Base-by-base conservation (phyloP, 92 coral and sea anemone species). In the Anthopleura xanthogrammica region DNA sequence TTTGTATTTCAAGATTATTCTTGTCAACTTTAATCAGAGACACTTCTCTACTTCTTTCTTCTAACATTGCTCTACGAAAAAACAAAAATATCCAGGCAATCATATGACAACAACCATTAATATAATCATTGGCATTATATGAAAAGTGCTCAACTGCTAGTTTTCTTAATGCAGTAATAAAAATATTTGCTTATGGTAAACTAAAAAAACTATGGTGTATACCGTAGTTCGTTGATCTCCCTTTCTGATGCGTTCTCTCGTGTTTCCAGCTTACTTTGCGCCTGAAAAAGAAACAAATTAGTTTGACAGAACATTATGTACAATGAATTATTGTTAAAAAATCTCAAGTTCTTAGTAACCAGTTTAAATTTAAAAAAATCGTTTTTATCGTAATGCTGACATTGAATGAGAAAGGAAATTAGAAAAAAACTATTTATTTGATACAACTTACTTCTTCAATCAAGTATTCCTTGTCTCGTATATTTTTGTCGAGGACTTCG, bases 31-130 rank as follows among this genome's bases (percentile, higher is more conserved):
- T 91, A 50, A 80, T 50, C 50, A 79, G 82, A n/a, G 87, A 87
- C 55, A 92, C 76, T 57, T 93, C 95, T 81, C 83, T 81, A 86
- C 77, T 88, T 72, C 79, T 89, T 52, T 81, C 97, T 14, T 81
- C 90, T 1, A 88, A 76, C 84, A 88, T 87, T 6, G 68, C 75
- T 55, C 94, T 93, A 71, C 24, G 72, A 78, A 70, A 19, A 50
- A 77, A 46, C 5, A 5, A 5, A 46, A 5, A 46, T 43, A 43
- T 46, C 5, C 36, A 29, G 36, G 36, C 36, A 29, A 29, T 29
- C 36, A 5, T 46, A 5, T 13, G 11, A 54, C 16, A 14, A 54
- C 58, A 14, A 54, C 14, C 58, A 54, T 54, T 0, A 7, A 54
- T 29, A 29, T 29, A 54, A 54, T 1, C 17, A 54, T 12, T 54